phyloP scores from a whole-genome alignment of 2,888 invertebrate species.

The Opisthograptis luteolata region DNA sequence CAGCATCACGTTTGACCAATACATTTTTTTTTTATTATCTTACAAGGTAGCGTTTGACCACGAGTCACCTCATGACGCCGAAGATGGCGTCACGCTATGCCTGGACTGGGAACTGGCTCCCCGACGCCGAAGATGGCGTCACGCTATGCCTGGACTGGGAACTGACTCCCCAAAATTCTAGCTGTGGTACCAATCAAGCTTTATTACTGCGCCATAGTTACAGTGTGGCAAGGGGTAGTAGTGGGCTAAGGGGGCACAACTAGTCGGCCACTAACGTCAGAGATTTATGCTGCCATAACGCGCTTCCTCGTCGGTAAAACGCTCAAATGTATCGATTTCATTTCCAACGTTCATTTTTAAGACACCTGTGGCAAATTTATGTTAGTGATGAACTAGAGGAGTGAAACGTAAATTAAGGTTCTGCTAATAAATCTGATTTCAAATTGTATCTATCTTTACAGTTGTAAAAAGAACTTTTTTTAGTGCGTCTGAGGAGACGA shows the following conservation, averaged over 20 bases:
- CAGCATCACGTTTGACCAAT: too few relatives aligned
- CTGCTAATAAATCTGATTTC: background rate
- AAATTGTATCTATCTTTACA: background rate
- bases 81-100: too few relatives aligned
- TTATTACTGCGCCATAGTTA: constrained; percentile 12
- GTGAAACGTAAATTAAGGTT: constrained; percentile 39
- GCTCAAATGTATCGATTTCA: constrained; percentile 76
- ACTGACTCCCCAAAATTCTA: too few relatives aligned
- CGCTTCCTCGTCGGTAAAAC: constrained; percentile 68
- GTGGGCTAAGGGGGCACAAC: constrained; percentile 41
- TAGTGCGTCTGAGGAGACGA: too few relatives aligned
- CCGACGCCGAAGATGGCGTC: too few relatives aligned
- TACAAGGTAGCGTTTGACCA: too few relatives aligned
- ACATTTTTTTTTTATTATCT: too few relatives aligned
- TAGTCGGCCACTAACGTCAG: constrained; percentile 62
- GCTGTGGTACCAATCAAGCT: background rate
- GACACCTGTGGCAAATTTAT: constrained; percentile 30
- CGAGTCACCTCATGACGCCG: too few relatives aligned
- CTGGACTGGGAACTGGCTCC: too few relatives aligned
- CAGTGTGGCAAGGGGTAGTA: constrained; percentile 36
- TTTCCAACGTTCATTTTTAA: constrained; percentile 74
- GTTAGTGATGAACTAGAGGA: constrained; percentile 7
- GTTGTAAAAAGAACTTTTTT: too few relatives aligned
- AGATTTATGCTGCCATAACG: constrained; percentile 81
- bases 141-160: too few relatives aligned